phyloP scores from a whole-genome alignment of 2,113 vertebrate genomes.

The Vireo altiloquus region DNA sequence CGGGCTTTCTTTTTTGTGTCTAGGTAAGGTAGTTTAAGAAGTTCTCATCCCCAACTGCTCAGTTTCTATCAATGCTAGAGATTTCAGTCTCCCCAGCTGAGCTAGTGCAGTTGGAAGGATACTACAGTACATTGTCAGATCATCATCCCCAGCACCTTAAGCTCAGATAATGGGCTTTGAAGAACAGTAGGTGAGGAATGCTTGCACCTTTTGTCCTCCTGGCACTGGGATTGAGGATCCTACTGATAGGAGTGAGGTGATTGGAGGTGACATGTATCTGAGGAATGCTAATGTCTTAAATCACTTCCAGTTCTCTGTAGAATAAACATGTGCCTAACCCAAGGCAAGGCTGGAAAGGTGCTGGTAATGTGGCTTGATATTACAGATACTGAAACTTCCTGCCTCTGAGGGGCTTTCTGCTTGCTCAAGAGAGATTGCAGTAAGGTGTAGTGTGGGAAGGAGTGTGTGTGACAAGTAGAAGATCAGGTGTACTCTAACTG shows the following conservation, averaged over 20 bases:
- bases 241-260: background rate
- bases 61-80: background rate
- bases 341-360: background rate
- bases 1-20: background rate
- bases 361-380: background rate
- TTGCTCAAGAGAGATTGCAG: background rate
- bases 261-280: background rate
- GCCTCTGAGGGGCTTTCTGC: background rate
- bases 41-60: background rate
- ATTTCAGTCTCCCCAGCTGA: background rate
- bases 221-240: background rate
- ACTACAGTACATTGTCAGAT: background rate
- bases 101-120: background rate
- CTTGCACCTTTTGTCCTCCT: background rate
- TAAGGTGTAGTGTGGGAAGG: background rate
- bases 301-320: background rate
- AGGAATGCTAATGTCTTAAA: constrained; percentile 1
- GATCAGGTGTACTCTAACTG: background rate
- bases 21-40: background rate
- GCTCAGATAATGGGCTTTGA: background rate
- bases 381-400: background rate
- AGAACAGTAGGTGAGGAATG: background rate
- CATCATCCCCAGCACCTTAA: background rate
- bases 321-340: background rate
- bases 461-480: background rate